Conservation (phyloP, 2,113 vertebrate genomes). For the Australoheros scitulus region DNA sequence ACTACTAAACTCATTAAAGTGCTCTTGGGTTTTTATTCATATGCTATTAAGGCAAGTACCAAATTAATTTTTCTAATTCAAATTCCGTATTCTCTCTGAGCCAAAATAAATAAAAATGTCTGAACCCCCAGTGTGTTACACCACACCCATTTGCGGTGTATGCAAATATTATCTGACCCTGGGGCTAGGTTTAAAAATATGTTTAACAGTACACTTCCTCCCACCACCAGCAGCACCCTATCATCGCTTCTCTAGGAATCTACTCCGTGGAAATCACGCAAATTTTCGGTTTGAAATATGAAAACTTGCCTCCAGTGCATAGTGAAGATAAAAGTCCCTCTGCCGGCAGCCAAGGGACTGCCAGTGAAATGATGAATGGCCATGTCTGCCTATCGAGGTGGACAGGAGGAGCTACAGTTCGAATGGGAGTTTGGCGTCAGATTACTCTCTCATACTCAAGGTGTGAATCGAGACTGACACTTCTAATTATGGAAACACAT, state of each 20-base stretch:
- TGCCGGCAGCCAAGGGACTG: constrained; percentile 63
- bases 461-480: constrained; percentile 55
- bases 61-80: neutral
- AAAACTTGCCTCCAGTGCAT: constrained; percentile 37
- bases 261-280: constrained; percentile 22
- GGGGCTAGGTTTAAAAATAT: constrained; percentile 16
- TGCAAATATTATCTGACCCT: constrained; percentile 34
- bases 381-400: constrained; percentile 64
- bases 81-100: neutral
- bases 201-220: neutral
- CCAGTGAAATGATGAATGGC: constrained; percentile 72
- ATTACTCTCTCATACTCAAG: constrained; percentile 41
- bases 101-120: constrained; percentile 24
- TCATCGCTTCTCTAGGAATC: neutral
- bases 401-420: constrained; percentile 57
- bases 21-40: neutral
- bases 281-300: constrained; percentile 51
- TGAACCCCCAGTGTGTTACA: neutral
- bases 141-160: neutral
- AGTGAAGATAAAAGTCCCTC: constrained; percentile 65
- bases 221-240: neutral
- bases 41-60: neutral
- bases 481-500: constrained; percentile 62
- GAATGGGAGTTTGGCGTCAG: constrained; percentile 54
- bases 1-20: neutral